A percentile compares a stretch with the other conserved stretches of the same genome.
Conservation (phyloP, 2,888 invertebrate species). For the Lepidocyrtinus sp. region DNA sequence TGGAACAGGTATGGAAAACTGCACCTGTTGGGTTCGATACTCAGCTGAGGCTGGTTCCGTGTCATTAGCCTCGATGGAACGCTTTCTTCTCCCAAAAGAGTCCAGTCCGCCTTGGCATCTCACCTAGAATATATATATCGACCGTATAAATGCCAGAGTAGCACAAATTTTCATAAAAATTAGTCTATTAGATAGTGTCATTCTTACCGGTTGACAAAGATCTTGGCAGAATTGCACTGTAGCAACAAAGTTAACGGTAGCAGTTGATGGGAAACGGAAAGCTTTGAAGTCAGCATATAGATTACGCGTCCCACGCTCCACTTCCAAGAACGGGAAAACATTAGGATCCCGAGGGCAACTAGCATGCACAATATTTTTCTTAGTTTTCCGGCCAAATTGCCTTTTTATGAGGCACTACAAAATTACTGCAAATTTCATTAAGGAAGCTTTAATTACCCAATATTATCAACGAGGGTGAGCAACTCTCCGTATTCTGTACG, state of each 20-base stretch:
- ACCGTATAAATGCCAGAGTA: no score
- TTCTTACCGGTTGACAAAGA: slow-evolving; percentile 73
- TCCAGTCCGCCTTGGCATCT: slow-evolving; percentile 72
- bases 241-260: slow-evolving; percentile 74
- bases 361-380: no score
- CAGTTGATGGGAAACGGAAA: slow-evolving; percentile 74
- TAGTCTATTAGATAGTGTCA: background rate
- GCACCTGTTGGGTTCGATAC: slow-evolving; percentile 59
- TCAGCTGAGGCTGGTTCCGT: slow-evolving; percentile 53
- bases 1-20: slow-evolving; percentile 64
- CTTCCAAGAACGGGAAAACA: slow-evolving; percentile 73
- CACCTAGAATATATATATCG: slow-evolving; percentile 69
- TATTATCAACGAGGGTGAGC: slow-evolving; percentile 73
- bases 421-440: no score
- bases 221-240: slow-evolving; percentile 74
- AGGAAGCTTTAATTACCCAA: slow-evolving; percentile 71
- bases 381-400: no score
- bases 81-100: slow-evolving; percentile 71
- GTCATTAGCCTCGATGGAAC: slow-evolving; percentile 66
- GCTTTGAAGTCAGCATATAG: slow-evolving; percentile 74
- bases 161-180: no score
- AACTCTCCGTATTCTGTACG: slow-evolving; percentile 73
- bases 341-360: slow-evolving; percentile 74
- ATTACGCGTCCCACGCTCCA: slow-evolving; percentile 72
- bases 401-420: background rate